Evolutionary conservation across 2,888 invertebrate genomes (phyloP), one percentile per base, ranked within the genome.

Genomic region (Conops quadrifasciatus): DNA sequence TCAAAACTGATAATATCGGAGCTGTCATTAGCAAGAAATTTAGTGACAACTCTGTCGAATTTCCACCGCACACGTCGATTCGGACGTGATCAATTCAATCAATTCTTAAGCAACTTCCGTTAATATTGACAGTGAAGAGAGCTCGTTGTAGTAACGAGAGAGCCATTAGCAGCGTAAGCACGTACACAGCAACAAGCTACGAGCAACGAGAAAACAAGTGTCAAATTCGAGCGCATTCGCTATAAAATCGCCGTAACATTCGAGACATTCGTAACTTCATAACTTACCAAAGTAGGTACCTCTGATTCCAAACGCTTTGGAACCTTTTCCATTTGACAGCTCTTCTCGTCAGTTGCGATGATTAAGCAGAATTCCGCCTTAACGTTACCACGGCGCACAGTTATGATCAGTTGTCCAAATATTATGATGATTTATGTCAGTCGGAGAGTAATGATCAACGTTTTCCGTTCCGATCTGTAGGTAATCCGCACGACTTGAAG

Each of bases 341-440:
- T 47, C 13, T 47, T 43, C 36, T 45, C 63, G 16, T 30, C 11
- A 13, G 59, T n/a, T n/a, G n/a, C 30, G 21, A 70, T 70, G 70
- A 70, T 65, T 59, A 58, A 65, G 70, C 70, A 59, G 28, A 70
- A 63, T 49, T 63, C 45, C n/a, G 45, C 0, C 7, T 26, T 30
- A 47, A 63, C 16, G n/a, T 30, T 2, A 59, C 9, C 16, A 16
- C 13, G 3, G 9, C 16, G 28, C 60, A 45, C 13, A 24, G 11
- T 28, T 70, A 58, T 47, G 58, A 59, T 58, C 30, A 13, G 26
- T 36, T 70, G 70, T 70, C 70, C 24, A 70, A 70, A 70, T 70
- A 60, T 70, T 70, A 15, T 70, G 63, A 71, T 59, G 47, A 30
- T 30, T 67, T 47, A 28, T 28, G 59, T 21, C 67, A 67, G 60